Percentiles rank a stretch among this genome's conserved stretches.
Evolutionary conservation across 1,140 invertebrate species (phyloP).

Genomic region (Steinernema khuongi): DNA sequence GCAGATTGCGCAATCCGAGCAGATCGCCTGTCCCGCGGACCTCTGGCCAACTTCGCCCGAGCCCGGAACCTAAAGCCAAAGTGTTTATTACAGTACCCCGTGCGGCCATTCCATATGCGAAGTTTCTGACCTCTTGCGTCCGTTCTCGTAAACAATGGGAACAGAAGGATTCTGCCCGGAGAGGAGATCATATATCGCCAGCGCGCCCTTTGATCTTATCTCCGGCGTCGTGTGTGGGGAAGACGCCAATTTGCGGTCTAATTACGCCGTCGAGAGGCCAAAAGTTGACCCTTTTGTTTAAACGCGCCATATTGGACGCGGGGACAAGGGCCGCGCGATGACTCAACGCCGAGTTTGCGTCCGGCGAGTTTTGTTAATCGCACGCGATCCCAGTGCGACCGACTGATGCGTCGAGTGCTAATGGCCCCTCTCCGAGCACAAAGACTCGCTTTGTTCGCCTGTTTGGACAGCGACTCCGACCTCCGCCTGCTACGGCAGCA

Average conservation of each 20-base stretch:
- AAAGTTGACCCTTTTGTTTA: constrained; percentile 15
- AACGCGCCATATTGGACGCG: not conserved
- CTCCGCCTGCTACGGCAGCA: no score
- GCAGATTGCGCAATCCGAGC: not conserved
- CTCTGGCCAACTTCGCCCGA: not conserved
- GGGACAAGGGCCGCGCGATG: not conserved
- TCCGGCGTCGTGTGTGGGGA: not conserved
- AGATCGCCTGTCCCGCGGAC: not conserved
- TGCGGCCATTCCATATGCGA: not conserved
- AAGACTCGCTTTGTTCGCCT: constrained; percentile 13
- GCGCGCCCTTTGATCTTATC: constrained; percentile 8
- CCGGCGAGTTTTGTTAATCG: constrained; percentile 9
- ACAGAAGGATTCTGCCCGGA: constrained; percentile 5
- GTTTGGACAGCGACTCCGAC: not conserved
- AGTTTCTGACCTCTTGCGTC: not conserved
- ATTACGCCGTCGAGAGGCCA: constrained; percentile 5
- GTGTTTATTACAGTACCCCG: not conserved
- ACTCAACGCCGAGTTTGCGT: constrained; percentile 1
- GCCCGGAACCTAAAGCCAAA: not conserved
- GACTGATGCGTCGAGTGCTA: not conserved
- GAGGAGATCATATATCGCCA: constrained; percentile 6
- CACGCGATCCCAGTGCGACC: constrained; percentile 10
- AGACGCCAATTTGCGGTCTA: not conserved
- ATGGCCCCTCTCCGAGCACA: not conserved
- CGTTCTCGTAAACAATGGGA: not conserved